Evolutionary conservation across 2,888 invertebrate species (phyloP), one percentile per base, ranked within the genome.

Genomic region (Bhutanitis thaidina): DNA sequence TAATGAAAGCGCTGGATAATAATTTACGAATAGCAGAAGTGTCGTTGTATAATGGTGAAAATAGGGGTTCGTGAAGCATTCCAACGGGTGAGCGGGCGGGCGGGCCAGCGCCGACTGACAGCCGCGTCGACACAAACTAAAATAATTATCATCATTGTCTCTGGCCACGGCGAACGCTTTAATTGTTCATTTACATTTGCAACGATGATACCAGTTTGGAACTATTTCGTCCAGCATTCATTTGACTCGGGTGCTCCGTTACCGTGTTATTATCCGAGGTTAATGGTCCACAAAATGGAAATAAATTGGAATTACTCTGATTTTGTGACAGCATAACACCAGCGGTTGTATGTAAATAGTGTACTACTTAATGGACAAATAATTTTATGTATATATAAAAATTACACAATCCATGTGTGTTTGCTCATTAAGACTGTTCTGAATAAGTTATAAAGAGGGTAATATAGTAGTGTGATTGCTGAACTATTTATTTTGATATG

Each of bases 171-270:
- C 80, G 78, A 80, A 80, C 81, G 80, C 74, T 89, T 87, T 88
- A 89, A 89, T 88, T 89, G 89, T 89, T 88, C 88, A 89, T 89
- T 88, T 88, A 88, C 86, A 89, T 88, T 88, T 85, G 84, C 85
- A 83, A 79, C 87, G 79, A 87, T 87, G 86, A 87, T 85, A 85
- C 86, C 85, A 81, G 84, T 84, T 85, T 75, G 71, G 80, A 89
- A 88, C 89, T 88, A 88, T 89, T 87, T 78, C 76, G 74, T 67
- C 65, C 74, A 75, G 67, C 80, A 78, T 85, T 84, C 82, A 85
- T 88, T 85, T 85, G 75, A 80, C 77, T 78, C 75, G 71, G 73
- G 73, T 74, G 75, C 77, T 77, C 70, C 77, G 77, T 74, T 74
- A 71, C 73, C 74, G 72, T 79, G 81, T 77, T 86, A 86, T 83